Base-by-base conservation (phyloP, 2,113 vertebrate species). In the Melanerpes aurifrons region DNA sequence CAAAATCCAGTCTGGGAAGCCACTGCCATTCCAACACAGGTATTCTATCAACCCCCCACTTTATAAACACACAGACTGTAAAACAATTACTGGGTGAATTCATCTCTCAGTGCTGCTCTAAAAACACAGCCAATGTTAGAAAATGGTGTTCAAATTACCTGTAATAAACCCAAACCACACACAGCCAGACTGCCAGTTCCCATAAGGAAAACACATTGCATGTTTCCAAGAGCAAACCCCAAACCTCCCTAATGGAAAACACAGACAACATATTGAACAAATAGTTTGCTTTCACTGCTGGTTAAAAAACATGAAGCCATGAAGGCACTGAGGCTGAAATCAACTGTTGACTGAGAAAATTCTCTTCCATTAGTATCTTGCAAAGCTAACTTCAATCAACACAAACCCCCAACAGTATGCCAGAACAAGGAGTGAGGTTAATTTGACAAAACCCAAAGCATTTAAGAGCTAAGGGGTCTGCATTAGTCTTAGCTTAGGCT, bases 201-300 rank as follows among this genome's bases (percentile, higher is more conserved):
- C 83, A 66, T 67, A 63, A 58, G 80, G 82, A 83, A 90, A 95
- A 64, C 71, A 50, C 84, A 67, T 58, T 71, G 47, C 22, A 43
- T 18, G 61, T 81, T 93, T 93, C 94, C 80, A 93, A 92, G 6
- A 88, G 94, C 86, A 93, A 93, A 86, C 9, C 80, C 70, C 84
- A 92, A 80, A 74, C 53, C 79, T 58, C 69, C 77, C 74, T 92
- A 86, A 93, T 86, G 91, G 64, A 81, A 92, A 92, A 94, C 86
- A 88, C 83, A 95, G 79, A 48, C 61, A 72, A 58, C 47, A 29
- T 7, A 85, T 73, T 83, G 68, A 90, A 72, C 89, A 74, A 93
- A 80, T 17, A 69, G 69, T 58, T 93, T 82, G 72, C 66, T 88
- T 86, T 66, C 69, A 66, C 47, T 53, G 28, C 64, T 80, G 53